These are phyloP conservation scores for Itoplectis maculator DNA, from an alignment of 2,888 invertebrate species.

Conservation along the genomic window DNA sequence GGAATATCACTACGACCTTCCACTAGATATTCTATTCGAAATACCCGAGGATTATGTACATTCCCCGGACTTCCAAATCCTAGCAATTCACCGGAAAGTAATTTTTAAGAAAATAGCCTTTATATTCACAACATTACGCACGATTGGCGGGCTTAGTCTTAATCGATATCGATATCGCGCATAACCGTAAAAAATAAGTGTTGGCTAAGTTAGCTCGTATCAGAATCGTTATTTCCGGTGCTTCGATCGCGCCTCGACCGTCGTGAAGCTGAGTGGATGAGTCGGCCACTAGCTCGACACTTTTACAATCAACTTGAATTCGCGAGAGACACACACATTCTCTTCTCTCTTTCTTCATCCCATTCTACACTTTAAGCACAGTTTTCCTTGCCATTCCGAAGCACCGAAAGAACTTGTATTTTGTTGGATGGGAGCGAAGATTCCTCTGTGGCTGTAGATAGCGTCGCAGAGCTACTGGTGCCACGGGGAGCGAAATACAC, in stretches of 20 bases:
- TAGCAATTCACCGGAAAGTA: constrained; percentile 34
- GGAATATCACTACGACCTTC: constrained; percentile 27
- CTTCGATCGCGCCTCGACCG: constrained; percentile 48
- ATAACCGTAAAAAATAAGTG: constrained; percentile 66
- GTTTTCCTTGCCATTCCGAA: constrained; percentile 56
- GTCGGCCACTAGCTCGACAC: constrained; percentile 58
- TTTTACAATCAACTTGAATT: constrained; percentile 67
- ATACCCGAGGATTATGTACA: constrained; percentile 4
- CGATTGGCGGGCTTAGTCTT: constrained; percentile 39
- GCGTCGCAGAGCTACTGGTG: constrained; percentile 8
- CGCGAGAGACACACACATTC: constrained; percentile 20
- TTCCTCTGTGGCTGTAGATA: constrained; percentile 41
- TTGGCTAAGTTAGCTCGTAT: constrained; percentile 47
- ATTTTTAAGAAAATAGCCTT: constrained; percentile 57
- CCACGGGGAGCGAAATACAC: constrained; percentile 32
- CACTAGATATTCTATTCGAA: constrained; percentile 38
- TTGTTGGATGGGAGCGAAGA: constrained; percentile 54
- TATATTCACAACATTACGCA: constrained; percentile 20
- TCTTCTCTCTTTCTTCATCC: constrained; percentile 27
- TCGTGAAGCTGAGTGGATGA: constrained; percentile 58
- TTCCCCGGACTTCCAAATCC: constrained; percentile 31
- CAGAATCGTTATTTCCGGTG: constrained; percentile 64
- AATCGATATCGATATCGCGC: constrained; percentile 64
- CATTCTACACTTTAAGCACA: constrained; percentile 53
- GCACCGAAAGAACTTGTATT: constrained; percentile 59